Evolutionary conservation across 2,113 vertebrate species (phyloP).

Genomic region (Gobio gobio): DNA sequence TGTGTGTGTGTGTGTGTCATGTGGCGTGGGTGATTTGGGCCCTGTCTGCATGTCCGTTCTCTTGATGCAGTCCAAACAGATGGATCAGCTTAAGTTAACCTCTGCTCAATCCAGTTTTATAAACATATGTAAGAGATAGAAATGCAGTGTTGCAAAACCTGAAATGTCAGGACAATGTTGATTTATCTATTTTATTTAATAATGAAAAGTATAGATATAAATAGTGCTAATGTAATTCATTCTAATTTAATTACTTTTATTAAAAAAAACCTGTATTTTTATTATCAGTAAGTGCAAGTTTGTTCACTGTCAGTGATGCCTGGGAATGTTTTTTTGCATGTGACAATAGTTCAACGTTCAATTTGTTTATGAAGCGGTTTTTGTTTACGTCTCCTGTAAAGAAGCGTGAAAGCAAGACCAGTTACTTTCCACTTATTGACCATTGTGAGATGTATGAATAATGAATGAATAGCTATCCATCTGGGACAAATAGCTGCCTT

Average conservation of each 20-base stretch:
- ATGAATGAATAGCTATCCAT: background rate
- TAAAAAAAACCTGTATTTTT: background rate
- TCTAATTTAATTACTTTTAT: background rate
- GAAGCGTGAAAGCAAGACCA: background rate
- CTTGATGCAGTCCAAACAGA: slow-evolving; percentile 31
- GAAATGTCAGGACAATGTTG: background rate
- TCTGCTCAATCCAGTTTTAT: slow-evolving; percentile 16
- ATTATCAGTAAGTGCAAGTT: background rate
- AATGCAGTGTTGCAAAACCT: background rate
- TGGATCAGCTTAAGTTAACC: slow-evolving; percentile 36
- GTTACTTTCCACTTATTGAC: background rate
- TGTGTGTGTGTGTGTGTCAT: slow-evolving; percentile 5
- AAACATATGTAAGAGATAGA: background rate
- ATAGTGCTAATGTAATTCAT: background rate
- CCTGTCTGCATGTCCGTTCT: slow-evolving; percentile 23
- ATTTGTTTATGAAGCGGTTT: background rate
- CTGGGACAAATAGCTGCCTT: background rate
- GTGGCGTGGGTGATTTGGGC: slow-evolving; percentile 20
- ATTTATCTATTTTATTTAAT: background rate
- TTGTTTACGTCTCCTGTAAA: background rate
- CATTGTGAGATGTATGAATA: slow-evolving; percentile 1
- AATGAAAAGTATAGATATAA: background rate
- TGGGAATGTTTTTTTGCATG: too few relatives aligned
- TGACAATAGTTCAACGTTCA: background rate
- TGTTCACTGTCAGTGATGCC: background rate